Base-by-base conservation (phyloP, 2,888 invertebrate species). In the Netelia fuscicornis region DNA sequence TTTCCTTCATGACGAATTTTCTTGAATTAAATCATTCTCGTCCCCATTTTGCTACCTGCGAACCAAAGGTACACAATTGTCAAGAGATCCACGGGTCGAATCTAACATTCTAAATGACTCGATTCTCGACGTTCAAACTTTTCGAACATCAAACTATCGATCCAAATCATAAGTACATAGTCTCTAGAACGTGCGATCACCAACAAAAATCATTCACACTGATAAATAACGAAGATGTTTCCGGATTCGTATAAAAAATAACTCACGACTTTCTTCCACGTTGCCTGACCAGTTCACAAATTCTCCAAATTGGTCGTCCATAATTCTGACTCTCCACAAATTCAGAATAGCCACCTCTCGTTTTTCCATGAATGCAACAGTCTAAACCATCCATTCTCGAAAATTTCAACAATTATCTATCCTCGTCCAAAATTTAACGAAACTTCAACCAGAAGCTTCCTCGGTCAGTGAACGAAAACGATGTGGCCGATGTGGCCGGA, bases 401-500 rank as follows among this genome's bases (percentile, higher is more conserved):
- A 58, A 58, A 3, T 58, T 20, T 20, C 58, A 0, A 0, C 20
- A n/a, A 9, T 0, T 17, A 8, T 0, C 3, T 9, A 20, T 20
- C 56, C 9, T 6, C 6, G 37, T 37, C 37, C 11, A 48, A 1
- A 70, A 5, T 74, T 44, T 70, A 10, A 52, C 17, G 30, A 10
- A 60, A n/a, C 30, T 42, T 42, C 10, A 13, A 1, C 42, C 8
- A 11, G 11, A 52, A 20, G 44, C 65, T 20, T 10, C 56, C 44
- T 52, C 25, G 20, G 13, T 2, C 10, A 10, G 62, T 17, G 67
- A 48, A 30, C 68, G 68, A 70, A 54, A 68, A 10, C 54, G 77
- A 10, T 60, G 17, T 42, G 65, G 48, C 70, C 54, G 77, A 10
- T 52, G 17, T 42, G 65, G 48, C 70, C 79, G 81, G 67, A 79